Evolutionary conservation across 2,113 vertebrate species (phyloP).

Genomic region (Edolisoma coerulescens): DNA sequence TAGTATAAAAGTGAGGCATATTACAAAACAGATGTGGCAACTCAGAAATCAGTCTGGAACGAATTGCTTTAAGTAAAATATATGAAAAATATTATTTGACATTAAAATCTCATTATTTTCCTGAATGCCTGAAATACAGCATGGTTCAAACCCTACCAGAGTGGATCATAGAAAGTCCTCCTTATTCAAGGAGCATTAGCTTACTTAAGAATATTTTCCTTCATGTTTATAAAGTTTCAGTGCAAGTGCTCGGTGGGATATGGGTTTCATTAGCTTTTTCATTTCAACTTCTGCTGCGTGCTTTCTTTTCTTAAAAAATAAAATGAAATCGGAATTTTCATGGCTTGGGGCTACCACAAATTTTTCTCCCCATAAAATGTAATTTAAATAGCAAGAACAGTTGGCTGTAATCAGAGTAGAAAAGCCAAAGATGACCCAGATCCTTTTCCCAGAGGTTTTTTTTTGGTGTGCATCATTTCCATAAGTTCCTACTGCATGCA

Average conservation of each 20-base stretch:
- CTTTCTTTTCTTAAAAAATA: not conserved
- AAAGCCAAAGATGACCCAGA: slow-evolving; percentile 54
- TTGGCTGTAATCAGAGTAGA: slow-evolving; percentile 50
- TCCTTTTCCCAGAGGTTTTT: slow-evolving; percentile 34
- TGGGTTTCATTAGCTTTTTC: slow-evolving; percentile 47
- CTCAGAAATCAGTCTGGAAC: not conserved
- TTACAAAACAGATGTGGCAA: rapidly evolving
- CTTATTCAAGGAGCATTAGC: not conserved
- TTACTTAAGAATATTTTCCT: not conserved
- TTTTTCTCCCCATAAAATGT: slow-evolving; percentile 59
- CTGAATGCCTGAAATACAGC: not conserved
- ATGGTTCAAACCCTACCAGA: not conserved
- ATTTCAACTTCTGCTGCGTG: slow-evolving; percentile 24
- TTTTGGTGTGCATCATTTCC: not conserved
- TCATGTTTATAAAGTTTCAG: not conserved
- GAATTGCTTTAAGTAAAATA: not conserved
- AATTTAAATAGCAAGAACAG: slow-evolving; percentile 63
- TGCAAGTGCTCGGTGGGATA: not conserved
- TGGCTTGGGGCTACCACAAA: slow-evolving; percentile 59
- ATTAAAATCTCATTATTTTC: not conserved
- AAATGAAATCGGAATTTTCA: slow-evolving; percentile 46
- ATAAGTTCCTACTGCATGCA: not conserved
- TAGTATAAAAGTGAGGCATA: rapidly evolving
- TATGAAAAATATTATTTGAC: not conserved
- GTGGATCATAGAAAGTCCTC: not conserved